A percentile compares a stretch with the other conserved stretches of the same genome.
phyloP scores from a whole-genome alignment of 2,797 vertebrate genomes.

The Okamejei kenojei region DNA sequence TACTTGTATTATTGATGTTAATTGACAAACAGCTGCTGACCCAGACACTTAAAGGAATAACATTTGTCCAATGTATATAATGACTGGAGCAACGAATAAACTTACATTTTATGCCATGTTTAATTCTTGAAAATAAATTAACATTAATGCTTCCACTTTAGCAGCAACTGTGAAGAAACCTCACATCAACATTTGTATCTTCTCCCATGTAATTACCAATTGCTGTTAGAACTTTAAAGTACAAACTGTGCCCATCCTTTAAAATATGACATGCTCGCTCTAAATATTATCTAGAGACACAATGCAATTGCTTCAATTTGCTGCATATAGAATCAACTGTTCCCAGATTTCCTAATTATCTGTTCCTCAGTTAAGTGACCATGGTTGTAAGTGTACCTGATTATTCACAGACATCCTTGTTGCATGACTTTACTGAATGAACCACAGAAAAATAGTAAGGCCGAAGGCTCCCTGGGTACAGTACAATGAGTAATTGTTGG shows the following conservation, averaged over 20 bases:
- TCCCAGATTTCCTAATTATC: conserved; percentile 12
- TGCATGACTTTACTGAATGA: not conserved
- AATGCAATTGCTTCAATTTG: not conserved
- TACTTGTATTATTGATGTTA: not conserved
- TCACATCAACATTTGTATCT: not conserved
- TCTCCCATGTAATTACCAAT: not conserved
- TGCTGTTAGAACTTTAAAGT: not conserved
- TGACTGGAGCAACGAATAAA: not conserved
- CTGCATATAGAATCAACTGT: not conserved
- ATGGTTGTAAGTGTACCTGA: not conserved
- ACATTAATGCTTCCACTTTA: not conserved
- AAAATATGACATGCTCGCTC: not conserved
- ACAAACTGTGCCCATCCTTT: not conserved
- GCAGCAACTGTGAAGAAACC: not conserved
- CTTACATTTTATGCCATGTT: not conserved
- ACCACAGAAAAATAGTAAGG: not conserved
- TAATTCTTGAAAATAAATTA: conserved; percentile 15
- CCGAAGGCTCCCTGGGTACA: not conserved
- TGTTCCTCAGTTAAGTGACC: not conserved
- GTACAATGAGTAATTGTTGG: not conserved
- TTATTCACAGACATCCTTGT: conserved; percentile 12
- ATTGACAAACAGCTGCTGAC: not conserved
- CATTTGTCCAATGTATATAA: not conserved
- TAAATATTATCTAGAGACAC: not conserved
- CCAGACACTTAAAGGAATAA: not conserved